Percentiles rank a stretch among this genome's conserved stretches.
phyloP scores from a whole-genome alignment of 2,113 vertebrate genomes.

The Anas platyrhynchos region DNA sequence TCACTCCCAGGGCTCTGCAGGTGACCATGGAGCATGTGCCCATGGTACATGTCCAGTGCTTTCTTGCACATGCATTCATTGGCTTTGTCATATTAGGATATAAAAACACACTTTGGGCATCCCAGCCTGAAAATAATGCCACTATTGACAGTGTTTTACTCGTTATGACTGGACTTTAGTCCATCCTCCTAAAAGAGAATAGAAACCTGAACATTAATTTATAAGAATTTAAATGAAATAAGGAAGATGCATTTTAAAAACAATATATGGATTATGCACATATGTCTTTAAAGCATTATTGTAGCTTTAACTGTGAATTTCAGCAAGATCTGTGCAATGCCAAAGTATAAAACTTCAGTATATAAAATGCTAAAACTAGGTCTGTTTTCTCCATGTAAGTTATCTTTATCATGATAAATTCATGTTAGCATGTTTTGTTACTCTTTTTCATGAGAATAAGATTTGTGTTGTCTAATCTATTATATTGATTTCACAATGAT shows the following conservation, averaged over 20 bases:
- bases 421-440: conserved; percentile 2
- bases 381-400: not conserved
- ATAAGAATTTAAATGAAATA: not conserved
- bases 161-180: not conserved
- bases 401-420: not conserved
- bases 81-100: not conserved
- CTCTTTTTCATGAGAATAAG: conserved; percentile 14
- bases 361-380: not conserved
- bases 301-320: not conserved
- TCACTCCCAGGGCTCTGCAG: fast-evolving
- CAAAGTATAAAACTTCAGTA: not conserved
- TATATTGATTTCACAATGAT: conserved; percentile 43
- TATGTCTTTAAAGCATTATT: not conserved
- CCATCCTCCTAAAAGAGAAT: not conserved
- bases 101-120: not conserved
- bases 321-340: not conserved
- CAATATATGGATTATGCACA: not conserved
- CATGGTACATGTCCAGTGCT: fast-evolving
- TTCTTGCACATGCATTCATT: fast-evolving
- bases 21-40: not conserved
- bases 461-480: conserved; percentile 31
- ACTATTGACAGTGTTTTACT: not conserved
- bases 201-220: not conserved
- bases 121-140: not conserved
- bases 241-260: not conserved